phyloP scores from a whole-genome alignment of 2,888 invertebrate genomes.

The Pheosia tremula region DNA sequence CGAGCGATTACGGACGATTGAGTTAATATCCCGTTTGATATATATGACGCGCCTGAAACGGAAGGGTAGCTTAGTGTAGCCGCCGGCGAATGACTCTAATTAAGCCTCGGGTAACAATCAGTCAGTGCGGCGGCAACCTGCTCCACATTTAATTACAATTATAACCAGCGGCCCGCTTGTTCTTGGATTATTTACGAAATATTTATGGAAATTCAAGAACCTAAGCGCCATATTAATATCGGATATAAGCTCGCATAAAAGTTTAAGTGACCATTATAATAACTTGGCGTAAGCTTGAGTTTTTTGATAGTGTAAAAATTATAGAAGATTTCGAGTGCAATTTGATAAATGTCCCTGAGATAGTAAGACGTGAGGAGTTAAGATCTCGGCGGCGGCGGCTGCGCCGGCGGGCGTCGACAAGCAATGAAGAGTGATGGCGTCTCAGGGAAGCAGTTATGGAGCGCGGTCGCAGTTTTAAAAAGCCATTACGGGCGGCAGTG shows the following conservation, averaged over 20 bases:
- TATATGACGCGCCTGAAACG: constrained; percentile 67
- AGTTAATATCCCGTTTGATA: constrained; percentile 77
- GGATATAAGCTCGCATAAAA: not conserved
- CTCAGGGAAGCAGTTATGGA: constrained; percentile 82
- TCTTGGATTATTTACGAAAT: constrained; percentile 20
- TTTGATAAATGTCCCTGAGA: constrained; percentile 67
- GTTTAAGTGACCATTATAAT: constrained; percentile 23
- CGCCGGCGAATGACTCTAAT: constrained; percentile 50
- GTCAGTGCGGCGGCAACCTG: constrained; percentile 32
- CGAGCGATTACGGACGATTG: constrained; percentile 74
- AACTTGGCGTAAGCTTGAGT: constrained; percentile 22
- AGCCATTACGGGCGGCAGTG: constrained; percentile 82
- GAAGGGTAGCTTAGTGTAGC: constrained; percentile 59
- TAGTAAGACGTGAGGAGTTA: constrained; percentile 73
- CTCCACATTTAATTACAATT: constrained; percentile 37
- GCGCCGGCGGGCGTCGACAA: constrained; percentile 80
- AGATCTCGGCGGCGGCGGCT: constrained; percentile 61
- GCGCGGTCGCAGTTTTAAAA: constrained; percentile 85
- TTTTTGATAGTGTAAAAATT: constrained; percentile 49
- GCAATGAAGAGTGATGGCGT: constrained; percentile 85
- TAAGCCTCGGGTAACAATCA: constrained; percentile 47
- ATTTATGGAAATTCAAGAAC: not conserved
- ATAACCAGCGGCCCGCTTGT: constrained; percentile 25
- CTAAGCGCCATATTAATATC: not conserved
- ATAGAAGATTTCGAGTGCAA: constrained; percentile 50